Evolutionary conservation across 1,140 invertebrate species (phyloP), one percentile per base, ranked within the genome.

Genomic region (Drosophila quadrilineata): DNA sequence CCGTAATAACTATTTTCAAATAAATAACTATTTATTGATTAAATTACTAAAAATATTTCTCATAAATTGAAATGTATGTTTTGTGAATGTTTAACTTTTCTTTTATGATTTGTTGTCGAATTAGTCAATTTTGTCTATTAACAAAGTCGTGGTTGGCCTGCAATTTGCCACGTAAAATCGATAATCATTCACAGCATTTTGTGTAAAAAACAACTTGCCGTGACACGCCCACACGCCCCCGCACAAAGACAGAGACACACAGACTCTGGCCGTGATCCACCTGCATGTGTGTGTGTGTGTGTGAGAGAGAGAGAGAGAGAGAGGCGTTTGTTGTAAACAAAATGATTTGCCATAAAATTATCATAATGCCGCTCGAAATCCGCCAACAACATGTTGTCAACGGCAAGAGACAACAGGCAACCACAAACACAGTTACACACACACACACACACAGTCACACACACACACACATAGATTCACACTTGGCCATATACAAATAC

Each of bases 341-440:
- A 85, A 86, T 85, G 80, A 85, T 85, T 85, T 79, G 53, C 79
- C 80, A 86, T 85, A 85, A 85, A 85, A 85, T 85, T 85, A 86
- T 72, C 75, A 86, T 79, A 86, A 86, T 86, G 72, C 80, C 60
- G 67, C 62, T 71, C 67, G 63, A 85, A 80, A 86, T 86, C 80
- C 79, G 79, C 53, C 79, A 84, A 84, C 79, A 84, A 85, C 75
- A 75, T 85, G 79, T 86, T 86, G 79, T 85, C 79, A 86, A 86
- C 80, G 75, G 75, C 43, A 40, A 57, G 29, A 10, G 49, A 22
- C 54, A 63, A 21, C 29, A n/a, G 22, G 57, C 46, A 43, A 43
- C 36, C 29, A 14, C 40, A 43, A 4, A 21, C n/a, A 43, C 46
- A 53, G 14, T n/a, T 10, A 41, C 10, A 64, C 12, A 63, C 12